phyloP scores from a whole-genome alignment of 2,797 vertebrate species.

The Gymnodraco acuticeps region DNA sequence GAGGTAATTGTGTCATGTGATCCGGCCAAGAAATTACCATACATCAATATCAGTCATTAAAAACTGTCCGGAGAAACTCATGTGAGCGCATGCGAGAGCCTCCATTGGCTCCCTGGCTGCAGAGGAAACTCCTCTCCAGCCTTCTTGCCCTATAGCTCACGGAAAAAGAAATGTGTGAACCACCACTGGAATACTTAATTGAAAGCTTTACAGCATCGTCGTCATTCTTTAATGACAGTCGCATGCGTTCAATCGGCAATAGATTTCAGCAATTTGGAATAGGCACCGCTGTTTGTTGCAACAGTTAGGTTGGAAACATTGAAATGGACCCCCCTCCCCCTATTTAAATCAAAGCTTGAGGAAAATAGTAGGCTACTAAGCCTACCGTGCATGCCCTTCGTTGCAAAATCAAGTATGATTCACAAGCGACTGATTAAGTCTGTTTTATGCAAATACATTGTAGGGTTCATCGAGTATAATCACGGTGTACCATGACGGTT shows the following conservation, averaged over 20 bases:
- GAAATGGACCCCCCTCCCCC: slow-evolving; percentile 42
- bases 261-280: slow-evolving; percentile 36
- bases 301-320: slow-evolving; percentile 64
- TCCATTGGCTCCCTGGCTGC: slow-evolving; percentile 84
- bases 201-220: slow-evolving; percentile 64
- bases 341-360: slow-evolving; percentile 27
- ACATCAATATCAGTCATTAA: slow-evolving; percentile 98
- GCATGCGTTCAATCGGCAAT: slow-evolving; percentile 25
- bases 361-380: slow-evolving; percentile 31
- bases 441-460: slow-evolving; percentile 43
- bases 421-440: slow-evolving; percentile 40
- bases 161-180: slow-evolving; percentile 74
- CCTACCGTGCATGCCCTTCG: slow-evolving; percentile 21
- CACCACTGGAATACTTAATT: slow-evolving; percentile 79
- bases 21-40: slow-evolving; percentile 98
- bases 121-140: slow-evolving; percentile 83
- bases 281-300: slow-evolving; percentile 40
- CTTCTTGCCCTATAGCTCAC: slow-evolving; percentile 72
- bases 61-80: slow-evolving; percentile 86
- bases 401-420: slow-evolving; percentile 24
- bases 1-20: slow-evolving; percentile 99
- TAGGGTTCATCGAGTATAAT: slow-evolving; percentile 43
- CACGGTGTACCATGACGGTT: slow-evolving; percentile 30
- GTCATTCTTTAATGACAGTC: slow-evolving; percentile 49
- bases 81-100: slow-evolving; percentile 80